Conservation (phyloP, 2,113 vertebrate species). For the Urocitellus parryii region DNA sequence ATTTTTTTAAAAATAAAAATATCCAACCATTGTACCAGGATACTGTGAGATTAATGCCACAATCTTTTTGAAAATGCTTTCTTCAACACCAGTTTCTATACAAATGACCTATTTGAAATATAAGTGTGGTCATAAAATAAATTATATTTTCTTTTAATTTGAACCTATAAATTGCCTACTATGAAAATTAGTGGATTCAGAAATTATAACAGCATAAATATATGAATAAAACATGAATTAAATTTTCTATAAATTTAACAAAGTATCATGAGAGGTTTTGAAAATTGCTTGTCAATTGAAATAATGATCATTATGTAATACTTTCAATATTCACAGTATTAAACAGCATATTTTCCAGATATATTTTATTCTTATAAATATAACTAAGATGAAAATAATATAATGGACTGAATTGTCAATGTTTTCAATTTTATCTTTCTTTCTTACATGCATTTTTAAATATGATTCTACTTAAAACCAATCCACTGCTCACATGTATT, state of each 20-base stretch:
- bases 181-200: slow-evolving; percentile 2
- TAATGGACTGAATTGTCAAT: neutral
- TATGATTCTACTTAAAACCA: neutral
- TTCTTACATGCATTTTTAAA: neutral
- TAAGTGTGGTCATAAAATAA: neutral
- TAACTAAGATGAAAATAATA: slow-evolving; percentile 24
- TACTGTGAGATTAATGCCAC: neutral
- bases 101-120: slow-evolving; percentile 3
- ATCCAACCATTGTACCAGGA: neutral
- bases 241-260: neutral
- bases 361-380: neutral
- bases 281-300: neutral
- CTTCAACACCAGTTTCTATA: neutral
- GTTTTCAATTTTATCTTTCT: neutral
- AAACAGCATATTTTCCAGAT: neutral
- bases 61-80: neutral
- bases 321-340: neutral
- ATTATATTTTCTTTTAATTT: slow-evolving; percentile 40
- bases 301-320: neutral
- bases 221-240: neutral
- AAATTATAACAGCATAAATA: neutral
- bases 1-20: neutral
- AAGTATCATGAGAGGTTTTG: neutral
- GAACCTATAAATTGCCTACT: slow-evolving; percentile 1
- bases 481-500: neutral